These are phyloP conservation scores for Hozukius guyotensis DNA, from an alignment of 2,797 vertebrate genomes.

Conservation along the genomic window DNA sequence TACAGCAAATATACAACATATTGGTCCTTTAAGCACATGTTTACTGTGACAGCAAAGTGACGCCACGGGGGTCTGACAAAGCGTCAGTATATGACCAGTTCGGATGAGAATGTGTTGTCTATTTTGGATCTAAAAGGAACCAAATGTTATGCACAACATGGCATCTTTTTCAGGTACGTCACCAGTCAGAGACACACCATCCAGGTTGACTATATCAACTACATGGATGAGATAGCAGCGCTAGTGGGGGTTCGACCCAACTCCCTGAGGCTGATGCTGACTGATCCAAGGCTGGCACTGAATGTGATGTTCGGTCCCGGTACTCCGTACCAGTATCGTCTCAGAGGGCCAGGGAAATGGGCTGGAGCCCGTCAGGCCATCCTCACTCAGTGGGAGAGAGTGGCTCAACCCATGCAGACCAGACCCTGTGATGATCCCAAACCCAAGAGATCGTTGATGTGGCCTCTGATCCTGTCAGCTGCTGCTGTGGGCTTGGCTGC, in stretches of 20 bases:
- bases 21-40: too few species aligned
- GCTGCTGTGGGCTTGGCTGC: conserved; percentile 47
- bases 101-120: background rate
- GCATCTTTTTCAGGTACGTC: conserved; percentile 83
- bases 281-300: conserved; percentile 83
- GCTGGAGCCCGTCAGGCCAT: conserved; percentile 84
- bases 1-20: too few species aligned
- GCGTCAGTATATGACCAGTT: too few species aligned
- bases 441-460: conserved; percentile 17
- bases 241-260: conserved; percentile 82
- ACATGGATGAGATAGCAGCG: conserved; percentile 90
- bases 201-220: conserved; percentile 86
- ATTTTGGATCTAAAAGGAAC: background rate
- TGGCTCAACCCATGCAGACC: conserved; percentile 83
- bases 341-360: conserved; percentile 87
- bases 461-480: conserved; percentile 55
- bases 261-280: conserved; percentile 78
- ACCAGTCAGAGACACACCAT: conserved; percentile 88
- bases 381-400: conserved; percentile 83
- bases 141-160: background rate
- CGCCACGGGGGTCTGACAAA: too few species aligned
- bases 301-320: conserved; percentile 82
- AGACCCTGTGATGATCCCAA: conserved; percentile 33
- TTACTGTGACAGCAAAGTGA: too few species aligned
- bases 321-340: conserved; percentile 89